Percentiles rank a stretch among this genome's conserved stretches.
Evolutionary conservation across 2,888 invertebrate genomes (phyloP).

Genomic region (Scaptomyza tumidula): DNA sequence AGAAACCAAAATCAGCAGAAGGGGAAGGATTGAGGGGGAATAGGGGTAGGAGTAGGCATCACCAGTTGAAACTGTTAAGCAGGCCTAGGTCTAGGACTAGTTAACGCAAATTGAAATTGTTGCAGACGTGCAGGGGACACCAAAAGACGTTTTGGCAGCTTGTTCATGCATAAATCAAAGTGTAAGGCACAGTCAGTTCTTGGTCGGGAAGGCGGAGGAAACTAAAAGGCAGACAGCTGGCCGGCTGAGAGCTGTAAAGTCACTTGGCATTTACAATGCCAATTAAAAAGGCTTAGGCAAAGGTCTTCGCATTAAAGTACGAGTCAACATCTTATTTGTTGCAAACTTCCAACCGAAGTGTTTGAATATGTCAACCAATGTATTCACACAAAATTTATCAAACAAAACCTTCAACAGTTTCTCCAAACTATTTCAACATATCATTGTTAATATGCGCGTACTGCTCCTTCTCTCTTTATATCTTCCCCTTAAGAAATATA

Average conservation of each 20-base stretch:
- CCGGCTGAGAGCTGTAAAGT: slow-evolving; percentile 43
- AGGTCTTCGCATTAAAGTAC: slow-evolving; percentile 44
- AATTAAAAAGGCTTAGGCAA: slow-evolving; percentile 63
- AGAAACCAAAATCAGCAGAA: slow-evolving; percentile 1
- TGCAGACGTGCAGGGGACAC: slow-evolving; percentile 49
- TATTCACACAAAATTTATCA: no score
- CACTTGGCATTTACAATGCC: slow-evolving; percentile 58
- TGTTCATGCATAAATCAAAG: slow-evolving; percentile 70
- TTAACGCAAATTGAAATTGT: slow-evolving; percentile 70
- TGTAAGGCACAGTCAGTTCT: slow-evolving; percentile 30
- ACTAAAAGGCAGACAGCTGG: slow-evolving; percentile 11
- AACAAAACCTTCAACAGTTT: no score
- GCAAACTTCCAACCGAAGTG: neutral
- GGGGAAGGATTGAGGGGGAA: neutral
- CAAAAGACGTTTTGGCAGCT: slow-evolving; percentile 65
- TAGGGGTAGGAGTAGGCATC: slow-evolving; percentile 1
- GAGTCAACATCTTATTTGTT: slow-evolving; percentile 13
- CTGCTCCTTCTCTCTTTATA: neutral
- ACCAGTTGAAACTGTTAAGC: slow-evolving; percentile 47
- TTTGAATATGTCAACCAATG: no score
- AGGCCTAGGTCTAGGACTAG: slow-evolving; percentile 50
- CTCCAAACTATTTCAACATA: neutral
- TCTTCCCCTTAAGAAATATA: neutral
- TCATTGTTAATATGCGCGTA: no score
- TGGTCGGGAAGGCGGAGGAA: neutral